Evolutionary conservation across 2,888 invertebrate genomes (phyloP), one percentile per base, ranked within the genome.

Genomic region (Druceiella hillmani): DNA sequence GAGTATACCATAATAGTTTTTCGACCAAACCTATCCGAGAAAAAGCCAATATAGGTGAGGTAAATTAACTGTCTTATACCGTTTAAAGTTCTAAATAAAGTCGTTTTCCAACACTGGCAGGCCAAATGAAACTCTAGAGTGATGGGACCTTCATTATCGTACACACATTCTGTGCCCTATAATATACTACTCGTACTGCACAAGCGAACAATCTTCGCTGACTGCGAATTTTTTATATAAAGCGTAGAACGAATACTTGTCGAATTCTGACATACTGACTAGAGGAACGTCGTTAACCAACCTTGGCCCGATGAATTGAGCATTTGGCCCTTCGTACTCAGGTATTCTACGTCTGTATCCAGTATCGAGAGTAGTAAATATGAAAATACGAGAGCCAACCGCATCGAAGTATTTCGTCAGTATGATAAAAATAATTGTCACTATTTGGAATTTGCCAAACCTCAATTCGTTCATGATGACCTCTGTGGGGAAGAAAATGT

Each of bases 31-130:
- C 15, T 74, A 57, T 80, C 80, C 9, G 80, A 78, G 27, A 79
- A 52, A 28, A 67, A 62, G 34, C 80, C 80, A 5, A 75, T 66
- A 25, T 76, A 56, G 3, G 75, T 73, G 43, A 78, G 61, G 6
- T 77, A 76, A 42, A 77, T 57, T 49, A 79, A 74, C 50, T 76
- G 76, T 12, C 78, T 78, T 38, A 74, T 50, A 49, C 74, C 76
- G 49, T 77, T 75, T 4, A 78, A 57, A 10, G 79, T 78, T 6
- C 80, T 80, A 14, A 79, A 74, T 46, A 80, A 50, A 2, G 78
- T 66, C 35, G 79, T 54, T 55, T 75, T 77, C 79, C 79, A 80
- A 47, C 69, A 57, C 10, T 66, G 62, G 47, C 76, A 76, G 20
- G 68, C 65, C 4, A 76, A 53, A 41, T 58, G 52, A 55, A 69